A percentile compares a stretch with the other conserved stretches of the same genome.
These are phyloP conservation scores for Saturnia japonica DNA, from an alignment of 2,888 invertebrate species.

Conservation along the genomic window DNA sequence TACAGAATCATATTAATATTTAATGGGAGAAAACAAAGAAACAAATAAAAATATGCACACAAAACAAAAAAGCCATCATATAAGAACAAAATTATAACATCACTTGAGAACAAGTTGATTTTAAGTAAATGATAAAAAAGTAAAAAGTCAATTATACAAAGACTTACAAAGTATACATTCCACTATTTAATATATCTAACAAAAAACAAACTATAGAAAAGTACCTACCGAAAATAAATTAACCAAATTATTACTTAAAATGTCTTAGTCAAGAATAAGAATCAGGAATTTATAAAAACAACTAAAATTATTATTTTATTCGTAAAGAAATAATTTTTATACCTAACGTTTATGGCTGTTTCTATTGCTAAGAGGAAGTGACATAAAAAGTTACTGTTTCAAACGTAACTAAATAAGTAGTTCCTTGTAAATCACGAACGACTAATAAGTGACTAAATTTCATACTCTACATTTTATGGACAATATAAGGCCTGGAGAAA, in stretches of 20 bases:
- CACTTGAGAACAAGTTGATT: too few species aligned
- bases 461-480: not conserved
- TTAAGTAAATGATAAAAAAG: too few species aligned
- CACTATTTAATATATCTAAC: not conserved
- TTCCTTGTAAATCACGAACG: not conserved
- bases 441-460: not conserved
- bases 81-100: too few species aligned
- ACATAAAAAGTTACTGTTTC: conserved; percentile 3
- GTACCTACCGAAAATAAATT: not conserved
- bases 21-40: too few species aligned
- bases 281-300: not conserved
- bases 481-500: not conserved
- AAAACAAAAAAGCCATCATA: too few species aligned
- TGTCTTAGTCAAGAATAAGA: not conserved
- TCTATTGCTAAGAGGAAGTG: conserved; percentile 15
- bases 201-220: not conserved
- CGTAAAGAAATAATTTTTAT: not conserved
- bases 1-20: too few species aligned
- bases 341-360: not conserved
- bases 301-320: not conserved
- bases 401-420: not conserved
- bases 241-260: not conserved
- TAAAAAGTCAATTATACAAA: not conserved
- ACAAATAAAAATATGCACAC: too few species aligned
- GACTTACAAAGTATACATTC: not conserved